Percentiles rank a stretch among this genome's conserved stretches.
Evolutionary conservation across 2,797 vertebrate species (phyloP).

Genomic region (Pipistrellus pygmaeus): DNA sequence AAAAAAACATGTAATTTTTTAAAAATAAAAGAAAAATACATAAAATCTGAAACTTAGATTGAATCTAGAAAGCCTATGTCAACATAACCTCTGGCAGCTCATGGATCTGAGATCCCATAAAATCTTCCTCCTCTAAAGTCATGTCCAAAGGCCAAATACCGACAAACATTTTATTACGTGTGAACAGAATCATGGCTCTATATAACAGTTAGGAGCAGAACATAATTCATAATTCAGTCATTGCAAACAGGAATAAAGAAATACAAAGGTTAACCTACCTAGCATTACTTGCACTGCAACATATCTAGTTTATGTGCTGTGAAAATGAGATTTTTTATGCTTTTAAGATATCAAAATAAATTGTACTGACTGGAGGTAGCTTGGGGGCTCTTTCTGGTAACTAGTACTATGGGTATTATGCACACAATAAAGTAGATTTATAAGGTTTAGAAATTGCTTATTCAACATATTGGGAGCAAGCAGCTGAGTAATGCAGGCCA

Average conservation of each 20-base stretch:
- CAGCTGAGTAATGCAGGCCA: background rate
- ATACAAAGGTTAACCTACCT: conserved; percentile 44
- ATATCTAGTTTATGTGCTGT: conserved; percentile 30
- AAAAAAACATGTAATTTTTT: too few species aligned
- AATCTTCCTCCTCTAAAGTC: background rate
- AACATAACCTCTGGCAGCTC: background rate
- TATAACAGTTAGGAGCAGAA: conserved; percentile 44
- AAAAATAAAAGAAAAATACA: too few species aligned
- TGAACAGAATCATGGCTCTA: conserved; percentile 61
- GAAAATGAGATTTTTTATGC: conserved; percentile 25
- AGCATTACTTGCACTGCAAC: background rate
- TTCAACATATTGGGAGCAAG: background rate
- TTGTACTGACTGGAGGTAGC: background rate
- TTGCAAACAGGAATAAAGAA: conserved; percentile 64
- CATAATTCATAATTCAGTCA: conserved; percentile 56
- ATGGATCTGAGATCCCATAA: background rate
- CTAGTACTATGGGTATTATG: background rate
- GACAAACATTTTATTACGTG: conserved; percentile 44
- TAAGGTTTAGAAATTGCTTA: conserved; percentile 26
- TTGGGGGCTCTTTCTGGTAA: background rate
- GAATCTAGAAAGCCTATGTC: background rate
- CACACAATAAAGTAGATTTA: conserved; percentile 8
- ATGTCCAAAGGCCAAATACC: conserved; percentile 52
- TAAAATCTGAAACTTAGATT: conserved; percentile 13
- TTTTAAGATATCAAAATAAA: conserved; percentile 68